Conservation (phyloP, 2,797 vertebrate genomes). For the Atherinosoma microstoma region DNA sequence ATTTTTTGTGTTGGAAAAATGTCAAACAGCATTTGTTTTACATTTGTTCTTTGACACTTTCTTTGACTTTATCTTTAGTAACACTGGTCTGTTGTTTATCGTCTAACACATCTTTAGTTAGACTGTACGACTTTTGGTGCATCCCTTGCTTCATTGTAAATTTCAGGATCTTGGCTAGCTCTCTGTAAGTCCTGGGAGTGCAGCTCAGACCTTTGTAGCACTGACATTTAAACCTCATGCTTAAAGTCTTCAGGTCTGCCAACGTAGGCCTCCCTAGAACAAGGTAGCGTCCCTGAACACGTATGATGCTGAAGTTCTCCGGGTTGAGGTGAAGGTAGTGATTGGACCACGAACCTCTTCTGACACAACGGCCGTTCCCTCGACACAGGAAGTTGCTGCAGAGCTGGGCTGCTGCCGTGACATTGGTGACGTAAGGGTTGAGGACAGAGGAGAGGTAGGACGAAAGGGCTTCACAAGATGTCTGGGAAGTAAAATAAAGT, state of each 20-base stretch:
- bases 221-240: slow-evolving; percentile 81
- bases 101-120: slow-evolving; percentile 42
- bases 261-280: slow-evolving; percentile 77
- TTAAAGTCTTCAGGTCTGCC: slow-evolving; percentile 77
- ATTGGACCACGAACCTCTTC: slow-evolving; percentile 82
- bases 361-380: slow-evolving; percentile 80
- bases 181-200: slow-evolving; percentile 47
- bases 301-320: slow-evolving; percentile 75
- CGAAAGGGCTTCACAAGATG: slow-evolving; percentile 80
- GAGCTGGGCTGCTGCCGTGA: slow-evolving; percentile 85
- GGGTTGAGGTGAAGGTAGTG: slow-evolving; percentile 88
- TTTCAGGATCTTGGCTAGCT: slow-evolving; percentile 47
- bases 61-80: slow-evolving; percentile 30
- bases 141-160: slow-evolving; percentile 44
- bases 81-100: slow-evolving; percentile 38
- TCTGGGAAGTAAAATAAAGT: slow-evolving; percentile 59
- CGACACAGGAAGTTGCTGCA: slow-evolving; percentile 85
- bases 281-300: slow-evolving; percentile 67
- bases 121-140: slow-evolving; percentile 30
- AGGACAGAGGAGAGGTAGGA: slow-evolving; percentile 79
- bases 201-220: slow-evolving; percentile 82
- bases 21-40: slow-evolving; percentile 9
- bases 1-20: too few species aligned
- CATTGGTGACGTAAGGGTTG: slow-evolving; percentile 86
- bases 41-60: neutral